These are phyloP conservation scores for Spizella passerina DNA, from an alignment of 2,797 vertebrate species.

Conservation along the genomic window DNA sequence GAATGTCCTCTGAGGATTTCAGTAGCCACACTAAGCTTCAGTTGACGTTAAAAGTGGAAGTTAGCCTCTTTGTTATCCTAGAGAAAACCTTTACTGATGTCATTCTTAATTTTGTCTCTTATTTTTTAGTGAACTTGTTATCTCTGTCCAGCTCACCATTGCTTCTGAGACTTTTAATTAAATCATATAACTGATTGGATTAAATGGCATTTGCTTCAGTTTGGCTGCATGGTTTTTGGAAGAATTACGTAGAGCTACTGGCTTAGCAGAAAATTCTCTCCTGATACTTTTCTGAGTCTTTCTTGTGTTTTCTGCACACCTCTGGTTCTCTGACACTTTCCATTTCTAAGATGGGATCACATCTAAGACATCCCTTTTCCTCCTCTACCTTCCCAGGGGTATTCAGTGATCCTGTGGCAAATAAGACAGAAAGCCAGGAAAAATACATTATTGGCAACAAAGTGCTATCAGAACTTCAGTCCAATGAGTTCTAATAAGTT, in stretches of 20 bases:
- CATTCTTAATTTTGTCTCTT: neutral
- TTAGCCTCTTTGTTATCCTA: neutral
- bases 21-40: neutral
- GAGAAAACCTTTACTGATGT: neutral
- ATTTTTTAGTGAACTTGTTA: neutral
- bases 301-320: neutral
- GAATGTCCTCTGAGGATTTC: neutral
- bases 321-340: neutral
- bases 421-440: neutral
- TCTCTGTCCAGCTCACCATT: neutral
- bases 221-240: neutral
- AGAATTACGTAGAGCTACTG: neutral
- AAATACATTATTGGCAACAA: neutral
- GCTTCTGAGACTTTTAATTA: neutral
- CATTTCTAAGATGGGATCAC: neutral
- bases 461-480: neutral
- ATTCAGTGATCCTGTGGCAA: neutral
- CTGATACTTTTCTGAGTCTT: neutral
- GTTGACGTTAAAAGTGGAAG: neutral
- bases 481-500: constrained; percentile 2
- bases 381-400: neutral
- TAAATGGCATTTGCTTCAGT: neutral
- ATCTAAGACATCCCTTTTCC: neutral
- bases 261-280: neutral
- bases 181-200: neutral